Conservation (phyloP, 2,888 invertebrate species). For the Macaria notata region DNA sequence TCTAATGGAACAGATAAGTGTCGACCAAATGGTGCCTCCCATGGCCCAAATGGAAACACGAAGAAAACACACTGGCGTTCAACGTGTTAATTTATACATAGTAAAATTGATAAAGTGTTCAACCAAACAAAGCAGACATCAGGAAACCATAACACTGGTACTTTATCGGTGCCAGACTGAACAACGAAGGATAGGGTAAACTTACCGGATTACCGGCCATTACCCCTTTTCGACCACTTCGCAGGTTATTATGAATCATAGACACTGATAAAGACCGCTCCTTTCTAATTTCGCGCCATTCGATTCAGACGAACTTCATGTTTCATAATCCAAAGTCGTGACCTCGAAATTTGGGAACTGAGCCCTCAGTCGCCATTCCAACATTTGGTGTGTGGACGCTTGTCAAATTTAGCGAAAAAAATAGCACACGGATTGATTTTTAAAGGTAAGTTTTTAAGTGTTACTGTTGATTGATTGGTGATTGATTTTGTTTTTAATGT, state of each 20-base stretch:
- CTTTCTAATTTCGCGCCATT: conserved; percentile 2
- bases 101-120: too few species aligned
- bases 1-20: too few species aligned
- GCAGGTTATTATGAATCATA: not conserved
- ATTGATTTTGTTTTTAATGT: conserved; percentile 7
- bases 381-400: conserved; percentile 9
- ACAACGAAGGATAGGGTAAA: too few species aligned
- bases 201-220: conserved; percentile 3
- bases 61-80: too few species aligned
- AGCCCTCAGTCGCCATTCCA: conserved; percentile 7
- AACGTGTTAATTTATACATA: too few species aligned
- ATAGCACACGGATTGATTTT: conserved; percentile 10
- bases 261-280: not conserved
- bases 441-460: conserved; percentile 11
- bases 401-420: conserved; percentile 11
- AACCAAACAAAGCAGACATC: too few species aligned
- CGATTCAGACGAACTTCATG: conserved; percentile 1
- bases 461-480: conserved; percentile 6
- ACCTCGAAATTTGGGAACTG: conserved; percentile 5
- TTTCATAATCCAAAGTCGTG: conserved; percentile 3
- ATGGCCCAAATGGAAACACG: too few species aligned
- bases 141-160: too few species aligned
- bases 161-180: too few species aligned
- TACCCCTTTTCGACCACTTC: conserved; percentile 4
- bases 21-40: too few species aligned